Percentiles rank a stretch among this genome's conserved stretches.
phyloP scores from a whole-genome alignment of 2,888 invertebrate genomes.

The Pyrgus malvae region DNA sequence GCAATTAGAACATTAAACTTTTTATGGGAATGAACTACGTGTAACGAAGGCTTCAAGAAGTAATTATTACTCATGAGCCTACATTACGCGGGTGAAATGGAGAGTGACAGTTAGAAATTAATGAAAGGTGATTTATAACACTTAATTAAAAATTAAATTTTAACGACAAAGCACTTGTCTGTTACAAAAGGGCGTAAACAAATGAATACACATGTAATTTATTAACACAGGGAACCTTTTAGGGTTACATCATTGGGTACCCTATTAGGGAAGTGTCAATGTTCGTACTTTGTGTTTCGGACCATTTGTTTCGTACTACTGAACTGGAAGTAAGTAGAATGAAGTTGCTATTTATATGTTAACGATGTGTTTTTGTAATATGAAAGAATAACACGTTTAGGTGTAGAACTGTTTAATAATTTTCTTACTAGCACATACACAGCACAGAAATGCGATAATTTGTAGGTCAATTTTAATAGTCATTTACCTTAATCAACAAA shows the following conservation, averaged over 20 bases:
- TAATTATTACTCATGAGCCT: too few species aligned
- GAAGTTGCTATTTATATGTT: background rate
- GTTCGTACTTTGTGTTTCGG: conserved; percentile 20
- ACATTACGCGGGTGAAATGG: too few species aligned
- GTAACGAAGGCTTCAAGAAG: too few species aligned
- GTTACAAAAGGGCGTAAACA: conserved; percentile 11
- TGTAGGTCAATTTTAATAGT: background rate
- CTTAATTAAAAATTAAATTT: too few species aligned
- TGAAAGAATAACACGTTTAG: background rate
- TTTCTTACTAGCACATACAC: too few species aligned
- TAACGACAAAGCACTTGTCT: too few species aligned
- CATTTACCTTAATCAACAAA: background rate
- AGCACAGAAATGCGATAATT: too few species aligned
- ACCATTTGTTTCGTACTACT: conserved; percentile 12
- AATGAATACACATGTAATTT: conserved; percentile 11
- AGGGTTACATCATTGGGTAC: conserved; percentile 5
- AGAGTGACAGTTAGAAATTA: too few species aligned
- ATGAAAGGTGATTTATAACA: too few species aligned
- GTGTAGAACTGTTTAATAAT: too few species aligned
- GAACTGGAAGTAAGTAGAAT: background rate
- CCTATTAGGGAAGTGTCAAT: conserved; percentile 20
- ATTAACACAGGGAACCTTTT: conserved; percentile 11
- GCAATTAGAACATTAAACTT: too few species aligned
- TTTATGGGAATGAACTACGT: too few species aligned
- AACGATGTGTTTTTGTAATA: background rate